Base-by-base conservation (phyloP, 2,113 vertebrate species). In the Pseudorectes ferrugineus region DNA sequence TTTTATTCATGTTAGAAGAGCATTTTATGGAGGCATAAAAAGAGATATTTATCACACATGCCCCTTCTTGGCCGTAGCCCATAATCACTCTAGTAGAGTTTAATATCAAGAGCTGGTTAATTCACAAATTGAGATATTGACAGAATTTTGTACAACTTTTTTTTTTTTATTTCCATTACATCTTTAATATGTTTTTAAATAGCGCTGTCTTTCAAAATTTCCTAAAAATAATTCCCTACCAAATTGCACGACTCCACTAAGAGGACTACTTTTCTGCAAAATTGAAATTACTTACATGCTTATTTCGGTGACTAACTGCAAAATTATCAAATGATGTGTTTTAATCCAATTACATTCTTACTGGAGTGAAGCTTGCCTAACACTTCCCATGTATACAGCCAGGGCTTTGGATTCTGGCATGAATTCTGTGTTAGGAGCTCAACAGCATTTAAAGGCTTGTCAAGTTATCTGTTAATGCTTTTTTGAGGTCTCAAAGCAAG, bases 341-440 rank as follows among this genome's bases (percentile, higher is more conserved):
- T 97, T 98, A 97, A 97, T 97, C 96, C 96, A 98, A 97, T 98
- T 97, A 97, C 81, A 65, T 93, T 95, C 95, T 92, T 95, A 92
- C 24, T 20, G 77, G 91, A 96, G 94, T 90, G 89, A 92, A 93
- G 83, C 94, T 91, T 85, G 85, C 81, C 76, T 81, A 43, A 59
- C 81, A 21, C 55, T 88, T 83, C 1, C 29, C 7, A 2, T 91
- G 54, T 72, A 57, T 70, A 23, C 77, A 90, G 70, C 51, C 62
- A 52, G 63, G 62, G 73, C 95, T 96, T 95, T 90, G 84, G 84
- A 88, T 95, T 90, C 87, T 91, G 94, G 87, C 75, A 70, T 40
- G 70, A 77, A 20, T 88, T 91, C 84, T 94, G 79, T 94, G 88
- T 96, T 85, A 76, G 1, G 9, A 96, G 77, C 73, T 92, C 74